Evolutionary conservation across 2,113 vertebrate species (phyloP), one percentile per base, ranked within the genome.

Genomic region (Amphilophus citrinellus): DNA sequence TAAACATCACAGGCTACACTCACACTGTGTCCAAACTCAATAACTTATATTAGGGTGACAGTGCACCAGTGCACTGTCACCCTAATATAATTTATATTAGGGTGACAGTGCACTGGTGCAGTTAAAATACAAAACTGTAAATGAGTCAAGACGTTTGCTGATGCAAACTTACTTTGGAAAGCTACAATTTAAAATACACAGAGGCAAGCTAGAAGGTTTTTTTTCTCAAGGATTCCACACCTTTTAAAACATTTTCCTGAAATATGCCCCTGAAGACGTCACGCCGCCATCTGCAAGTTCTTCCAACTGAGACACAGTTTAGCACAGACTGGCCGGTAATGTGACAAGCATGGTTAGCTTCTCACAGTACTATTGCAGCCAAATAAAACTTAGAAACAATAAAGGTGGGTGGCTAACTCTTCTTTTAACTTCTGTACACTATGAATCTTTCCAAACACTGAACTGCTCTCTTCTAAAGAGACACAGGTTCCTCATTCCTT

Each of bases 331-430:
- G 60, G 44, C 42, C 20, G 11, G 56, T 77, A 85, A 90, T 84
- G 84, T 86, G 82, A 71, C n/a, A 14, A 80, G 66, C 77, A 86
- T 76, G 50, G 77, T 79, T 71, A 76, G 60, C 58, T 79, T 77
- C 32, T 90, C 82, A 75, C 77, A 37, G 57, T 42, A 27, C 58
- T 50, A 22, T 42, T 79, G 78, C 56, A 84, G 86, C 84, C 89
- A 87, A 89, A 89, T 71, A 42, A 86, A 83, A 87, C 58, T 75
- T 71, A 87, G 79, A 81, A 87, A 89, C 85, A 91, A 88, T 88
- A 88, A 88, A 68, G 82, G 86, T 92, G 84, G 89, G 82, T 80
- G 84, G 89, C 7, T 42, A 35, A 65, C 75, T 76, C 60, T 76
- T 68, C 75, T 79, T 84, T 78, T 79, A 84, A 76, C 42, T 61